A percentile compares a stretch with the other conserved stretches of the same genome.
These are phyloP conservation scores for Hypselothyrea guttata DNA, from an alignment of 2,888 invertebrate genomes.

Conservation along the genomic window DNA sequence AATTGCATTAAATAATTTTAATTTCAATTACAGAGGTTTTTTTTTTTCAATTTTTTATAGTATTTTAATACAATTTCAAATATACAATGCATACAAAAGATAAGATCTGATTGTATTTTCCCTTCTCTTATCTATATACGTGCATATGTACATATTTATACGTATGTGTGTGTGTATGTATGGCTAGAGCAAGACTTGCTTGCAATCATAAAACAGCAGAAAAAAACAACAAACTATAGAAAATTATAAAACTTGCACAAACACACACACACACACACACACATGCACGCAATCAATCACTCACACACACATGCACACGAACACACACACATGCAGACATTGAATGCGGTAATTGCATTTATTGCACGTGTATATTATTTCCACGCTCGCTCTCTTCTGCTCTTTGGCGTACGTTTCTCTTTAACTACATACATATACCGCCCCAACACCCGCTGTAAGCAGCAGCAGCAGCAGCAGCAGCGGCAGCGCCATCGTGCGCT, in stretches of 20 bases:
- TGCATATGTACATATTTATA: not conserved
- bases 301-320: constrained; percentile 21
- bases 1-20: too few relatives aligned
- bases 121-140: constrained; percentile 1
- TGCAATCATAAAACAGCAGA: constrained; percentile 19
- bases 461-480: not conserved
- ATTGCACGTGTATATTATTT: constrained; percentile 61
- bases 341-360: constrained; percentile 74
- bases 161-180: not conserved
- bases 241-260: constrained; percentile 58
- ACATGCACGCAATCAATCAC: constrained; percentile 9
- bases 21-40: too few relatives aligned
- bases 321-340: constrained; percentile 31
- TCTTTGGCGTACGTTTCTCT: constrained; percentile 22
- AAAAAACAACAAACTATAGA: constrained; percentile 35
- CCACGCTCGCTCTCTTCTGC: constrained; percentile 33
- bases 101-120: not conserved
- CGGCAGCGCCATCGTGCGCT: not conserved
- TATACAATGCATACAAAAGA: too few relatives aligned
- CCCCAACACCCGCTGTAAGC: too few relatives aligned
- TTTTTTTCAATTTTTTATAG: too few relatives aligned
- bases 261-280: constrained; percentile 16
- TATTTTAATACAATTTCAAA: too few relatives aligned
- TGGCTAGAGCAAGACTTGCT: not conserved
- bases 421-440: not conserved